These are phyloP conservation scores for Heterodera schachtii DNA, from an alignment of 1,140 invertebrate species.

Conservation along the genomic window DNA sequence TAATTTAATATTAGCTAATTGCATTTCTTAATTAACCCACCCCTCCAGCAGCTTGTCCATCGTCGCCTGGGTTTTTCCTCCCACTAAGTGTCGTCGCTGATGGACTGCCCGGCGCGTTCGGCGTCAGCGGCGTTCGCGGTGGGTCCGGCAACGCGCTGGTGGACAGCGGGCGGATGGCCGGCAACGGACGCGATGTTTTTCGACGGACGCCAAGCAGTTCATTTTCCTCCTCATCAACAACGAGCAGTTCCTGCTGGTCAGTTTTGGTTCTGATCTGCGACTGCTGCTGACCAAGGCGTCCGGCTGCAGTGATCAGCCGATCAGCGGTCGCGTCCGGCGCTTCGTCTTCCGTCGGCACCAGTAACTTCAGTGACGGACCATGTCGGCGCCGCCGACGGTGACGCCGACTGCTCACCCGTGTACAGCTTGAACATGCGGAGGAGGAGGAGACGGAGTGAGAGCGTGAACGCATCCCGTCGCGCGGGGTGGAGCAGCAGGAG, in stretches of 20 bases:
- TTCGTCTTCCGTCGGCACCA: conserved; percentile 17
- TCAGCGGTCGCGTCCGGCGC: conserved; percentile 16
- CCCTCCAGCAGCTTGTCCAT: not conserved
- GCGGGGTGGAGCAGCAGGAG: not conserved
- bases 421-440: conserved; percentile 7
- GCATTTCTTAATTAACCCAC: not conserved
- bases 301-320: not conserved
- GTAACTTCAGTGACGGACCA: too few species aligned
- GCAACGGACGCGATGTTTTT: not conserved
- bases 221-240: not conserved
- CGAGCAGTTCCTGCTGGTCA: conserved; percentile 5
- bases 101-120: not conserved
- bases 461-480: not conserved
- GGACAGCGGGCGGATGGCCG: not conserved
- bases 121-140: not conserved
- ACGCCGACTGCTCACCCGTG: not conserved
- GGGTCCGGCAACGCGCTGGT: conserved; percentile 8
- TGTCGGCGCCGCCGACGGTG: conserved; percentile 5
- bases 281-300: too few species aligned
- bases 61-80: not conserved
- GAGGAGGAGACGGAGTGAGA: conserved; percentile 11
- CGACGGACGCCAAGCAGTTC: not conserved
- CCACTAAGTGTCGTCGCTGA: not conserved
- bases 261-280: not conserved
- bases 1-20: too few species aligned